A percentile compares a stretch with the other conserved stretches of the same genome.
These are phyloP conservation scores for Epiblema foenella DNA, from an alignment of 2,888 invertebrate species.

Conservation along the genomic window DNA sequence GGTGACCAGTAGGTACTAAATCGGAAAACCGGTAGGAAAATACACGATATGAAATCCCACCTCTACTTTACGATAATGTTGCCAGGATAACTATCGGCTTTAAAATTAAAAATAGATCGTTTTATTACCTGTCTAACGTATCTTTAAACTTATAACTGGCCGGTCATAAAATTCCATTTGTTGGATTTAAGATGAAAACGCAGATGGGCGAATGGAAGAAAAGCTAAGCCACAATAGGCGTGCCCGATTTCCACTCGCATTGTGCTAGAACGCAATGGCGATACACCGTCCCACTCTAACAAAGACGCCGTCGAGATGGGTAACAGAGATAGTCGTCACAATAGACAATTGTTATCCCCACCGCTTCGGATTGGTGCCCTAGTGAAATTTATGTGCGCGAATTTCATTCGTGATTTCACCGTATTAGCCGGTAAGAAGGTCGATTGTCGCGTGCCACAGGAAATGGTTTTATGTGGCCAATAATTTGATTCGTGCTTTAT, in stretches of 20 bases:
- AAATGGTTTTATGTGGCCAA: slow-evolving; percentile 61
- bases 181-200: slow-evolving; percentile 35
- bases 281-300: slow-evolving; percentile 62
- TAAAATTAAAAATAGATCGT: slow-evolving; percentile 39
- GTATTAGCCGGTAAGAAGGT: slow-evolving; percentile 34
- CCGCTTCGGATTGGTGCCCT: slow-evolving; percentile 66
- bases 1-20: slow-evolving; percentile 41
- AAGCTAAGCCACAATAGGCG: slow-evolving; percentile 53
- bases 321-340: slow-evolving; percentile 82
- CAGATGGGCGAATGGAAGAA: slow-evolving; percentile 45
- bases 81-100: slow-evolving; percentile 30
- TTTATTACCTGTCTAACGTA: slow-evolving; percentile 31
- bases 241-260: slow-evolving; percentile 67
- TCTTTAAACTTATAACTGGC: slow-evolving; percentile 29
- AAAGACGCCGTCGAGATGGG: slow-evolving; percentile 71
- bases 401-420: slow-evolving; percentile 51
- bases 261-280: slow-evolving; percentile 66
- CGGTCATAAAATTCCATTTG: slow-evolving; percentile 36
- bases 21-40: slow-evolving; percentile 57
- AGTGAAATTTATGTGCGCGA: slow-evolving; percentile 58
- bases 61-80: slow-evolving; percentile 37
- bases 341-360: slow-evolving; percentile 84
- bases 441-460: slow-evolving; percentile 34
- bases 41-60: slow-evolving; percentile 53
- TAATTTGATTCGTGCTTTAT: slow-evolving; percentile 80